phyloP scores from a whole-genome alignment of 1,140 invertebrate species.

The Hyles vespertilio region DNA sequence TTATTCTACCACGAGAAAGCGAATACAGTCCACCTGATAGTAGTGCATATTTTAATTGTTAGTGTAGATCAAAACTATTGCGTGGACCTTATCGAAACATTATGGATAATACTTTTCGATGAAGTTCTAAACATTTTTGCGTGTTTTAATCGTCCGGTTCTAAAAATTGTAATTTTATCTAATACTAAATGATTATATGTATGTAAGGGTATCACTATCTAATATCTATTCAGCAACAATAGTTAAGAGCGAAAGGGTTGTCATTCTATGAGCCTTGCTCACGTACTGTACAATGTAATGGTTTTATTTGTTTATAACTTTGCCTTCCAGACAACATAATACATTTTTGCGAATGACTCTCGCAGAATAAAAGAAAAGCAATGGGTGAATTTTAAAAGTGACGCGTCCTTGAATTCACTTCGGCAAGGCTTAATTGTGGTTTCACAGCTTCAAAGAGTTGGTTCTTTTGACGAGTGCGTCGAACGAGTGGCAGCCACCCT shows the following conservation, averaged over 20 bases:
- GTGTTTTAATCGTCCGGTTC: no score
- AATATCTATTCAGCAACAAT: not conserved
- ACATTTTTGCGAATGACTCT: conserved; percentile 36
- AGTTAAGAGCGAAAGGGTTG: conserved; percentile 27
- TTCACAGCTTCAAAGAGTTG: conserved; percentile 68
- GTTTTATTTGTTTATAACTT: conserved; percentile 28
- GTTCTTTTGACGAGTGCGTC: conserved; percentile 40
- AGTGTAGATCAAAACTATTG: no score
- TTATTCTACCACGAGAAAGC: no score
- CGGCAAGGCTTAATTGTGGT: conserved; percentile 67
- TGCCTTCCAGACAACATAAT: conserved; percentile 33
- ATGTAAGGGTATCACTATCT: no score
- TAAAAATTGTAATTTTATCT: no score
- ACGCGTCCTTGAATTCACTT: conserved; percentile 62
- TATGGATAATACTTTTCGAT: no score
- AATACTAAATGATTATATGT: no score
- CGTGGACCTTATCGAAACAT: no score
- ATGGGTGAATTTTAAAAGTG: conserved; percentile 46
- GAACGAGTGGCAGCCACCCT: conserved; percentile 9
- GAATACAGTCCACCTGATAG: no score
- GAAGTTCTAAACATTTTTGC: no score
- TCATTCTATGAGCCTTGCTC: conserved; percentile 16
- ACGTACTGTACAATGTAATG: conserved; percentile 22
- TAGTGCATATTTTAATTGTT: no score
- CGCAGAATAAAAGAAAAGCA: conserved; percentile 48